A percentile compares a stretch with the other conserved stretches of the same genome.
Conservation (phyloP, 1,140 invertebrate species). For the Calephelis nemesis region DNA sequence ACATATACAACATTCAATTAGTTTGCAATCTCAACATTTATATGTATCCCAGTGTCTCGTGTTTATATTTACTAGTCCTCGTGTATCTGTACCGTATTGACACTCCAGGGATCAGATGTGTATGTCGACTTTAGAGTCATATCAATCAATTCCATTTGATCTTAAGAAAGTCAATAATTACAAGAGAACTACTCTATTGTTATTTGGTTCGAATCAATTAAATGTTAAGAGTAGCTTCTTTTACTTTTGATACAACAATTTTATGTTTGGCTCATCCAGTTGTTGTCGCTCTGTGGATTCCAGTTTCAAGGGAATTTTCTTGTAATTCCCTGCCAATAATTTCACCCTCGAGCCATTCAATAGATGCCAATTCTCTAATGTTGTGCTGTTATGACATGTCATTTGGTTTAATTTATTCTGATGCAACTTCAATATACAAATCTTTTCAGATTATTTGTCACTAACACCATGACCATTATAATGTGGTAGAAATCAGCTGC, state of each 20-base stretch:
- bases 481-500: no score
- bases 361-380: constrained; percentile 50
- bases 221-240: not conserved
- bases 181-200: no score
- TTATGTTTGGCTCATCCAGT: not conserved
- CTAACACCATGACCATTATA: no score
- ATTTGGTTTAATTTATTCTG: constrained; percentile 37
- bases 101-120: no score
- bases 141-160: no score
- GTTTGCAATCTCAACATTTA: no score
- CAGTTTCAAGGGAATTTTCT: constrained; percentile 32
- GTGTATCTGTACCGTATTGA: no score
- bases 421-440: constrained; percentile 18
- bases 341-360: constrained; percentile 41
- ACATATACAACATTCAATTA: no score
- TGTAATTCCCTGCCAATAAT: constrained; percentile 55
- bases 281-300: not conserved
- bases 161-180: no score
- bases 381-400: constrained; percentile 47
- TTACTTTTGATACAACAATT: not conserved
- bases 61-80: no score
- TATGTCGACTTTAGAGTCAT: no score
- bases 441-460: constrained; percentile 7
- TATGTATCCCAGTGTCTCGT: no score
- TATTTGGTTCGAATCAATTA: not conserved